These are phyloP conservation scores for Menura novaehollandiae DNA, from an alignment of 2,113 vertebrate species.

Conservation along the genomic window DNA sequence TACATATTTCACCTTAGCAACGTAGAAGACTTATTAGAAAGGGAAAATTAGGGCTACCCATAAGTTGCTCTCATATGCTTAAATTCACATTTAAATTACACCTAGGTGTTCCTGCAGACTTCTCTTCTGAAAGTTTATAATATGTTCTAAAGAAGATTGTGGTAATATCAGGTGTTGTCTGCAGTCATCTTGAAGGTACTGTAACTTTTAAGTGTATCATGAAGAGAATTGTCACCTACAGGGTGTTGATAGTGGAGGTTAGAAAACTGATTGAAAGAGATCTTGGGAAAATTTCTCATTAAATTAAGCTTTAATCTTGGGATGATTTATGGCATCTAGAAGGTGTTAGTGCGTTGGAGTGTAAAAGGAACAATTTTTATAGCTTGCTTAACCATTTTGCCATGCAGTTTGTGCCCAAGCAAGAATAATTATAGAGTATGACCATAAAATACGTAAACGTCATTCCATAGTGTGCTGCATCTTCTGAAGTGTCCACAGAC, in stretches of 20 bases:
- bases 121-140: not conserved
- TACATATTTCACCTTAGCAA: not conserved
- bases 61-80: not conserved
- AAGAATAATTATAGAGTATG: not conserved
- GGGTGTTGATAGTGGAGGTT: not conserved
- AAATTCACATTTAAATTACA: not conserved
- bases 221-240: not conserved
- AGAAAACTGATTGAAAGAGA: not conserved
- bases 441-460: not conserved
- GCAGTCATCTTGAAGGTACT: not conserved
- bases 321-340: not conserved
- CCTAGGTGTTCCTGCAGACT: not conserved
- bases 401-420: not conserved
- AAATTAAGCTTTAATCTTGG: not conserved
- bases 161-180: not conserved
- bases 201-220: not conserved
- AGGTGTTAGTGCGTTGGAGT: not conserved
- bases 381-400: not conserved
- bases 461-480: fast-evolving
- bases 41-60: not conserved
- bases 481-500: not conserved
- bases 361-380: not conserved
- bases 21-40: too few relatives aligned
- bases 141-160: not conserved
- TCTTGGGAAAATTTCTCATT: not conserved